Evolutionary conservation across 2,113 vertebrate species (phyloP), one percentile per base, ranked within the genome.

Genomic region (Theristicus caerulescens): DNA sequence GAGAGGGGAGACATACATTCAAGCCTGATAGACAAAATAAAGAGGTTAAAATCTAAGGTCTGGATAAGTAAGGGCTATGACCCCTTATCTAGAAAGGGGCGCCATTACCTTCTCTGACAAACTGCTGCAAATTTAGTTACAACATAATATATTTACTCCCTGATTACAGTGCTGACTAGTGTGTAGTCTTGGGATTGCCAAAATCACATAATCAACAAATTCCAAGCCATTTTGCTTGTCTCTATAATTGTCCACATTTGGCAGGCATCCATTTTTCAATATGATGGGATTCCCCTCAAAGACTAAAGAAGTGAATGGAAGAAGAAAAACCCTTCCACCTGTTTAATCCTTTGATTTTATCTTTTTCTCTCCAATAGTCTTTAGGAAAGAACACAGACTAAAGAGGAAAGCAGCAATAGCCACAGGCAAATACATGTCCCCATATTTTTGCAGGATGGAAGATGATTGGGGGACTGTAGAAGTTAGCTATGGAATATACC

Each of bases 341-440:
- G 4, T 64, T 82, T 27, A 52, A 69, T 19, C 29, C 52, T 73
- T 73, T 31, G 10, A 38, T 42, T 34, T 57, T 67, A 31, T 49
- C 22, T 62, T 46, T 38, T 69, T 13, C 34, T 71, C 58, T 55
- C 18, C 40, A 59, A 6, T 8, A 59, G 25, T 67, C 36, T 52
- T 86, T 67, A 58, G 29, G 29, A 73, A 82, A 59, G 32, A 82
- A 36, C 31, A 66, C 9, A 78, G 52, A 72, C 20, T 52, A 34
- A 62, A 77, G 42, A 82, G 29, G 32, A 55, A 76, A 42, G 44
- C 24, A 64, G n/a, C 57, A 92, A 59, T 8, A 70, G 51, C 38
- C 73, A 47, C 0, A 0, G 34, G 29, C 24, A 86, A 61, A 49
- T 5, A n/a, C 0, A 7, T 7, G 6, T 47, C 13, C 13, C 72